Percentiles rank a stretch among this genome's conserved stretches.
phyloP scores from a whole-genome alignment of 1,140 invertebrate genomes.

The Mycetomoellerius zeteki region DNA sequence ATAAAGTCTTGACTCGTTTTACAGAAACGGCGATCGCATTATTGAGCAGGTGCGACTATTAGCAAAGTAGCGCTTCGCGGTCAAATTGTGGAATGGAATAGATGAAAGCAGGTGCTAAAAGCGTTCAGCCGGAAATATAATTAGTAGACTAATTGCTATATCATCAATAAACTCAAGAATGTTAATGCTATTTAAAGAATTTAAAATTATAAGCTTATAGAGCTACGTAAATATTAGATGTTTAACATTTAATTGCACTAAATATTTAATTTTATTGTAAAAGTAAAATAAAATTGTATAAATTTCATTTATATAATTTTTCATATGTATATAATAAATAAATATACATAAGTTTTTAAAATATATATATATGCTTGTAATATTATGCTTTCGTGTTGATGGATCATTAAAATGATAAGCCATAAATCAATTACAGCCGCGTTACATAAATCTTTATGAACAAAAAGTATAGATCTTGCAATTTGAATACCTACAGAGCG shows the following conservation, averaged over 20 bases:
- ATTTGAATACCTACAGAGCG: constrained; percentile 29
- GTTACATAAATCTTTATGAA: constrained; percentile 39
- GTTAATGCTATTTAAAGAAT: neutral
- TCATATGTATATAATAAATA: neutral
- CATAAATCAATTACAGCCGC: constrained; percentile 7
- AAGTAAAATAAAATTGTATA: neutral
- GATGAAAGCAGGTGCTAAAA: neutral
- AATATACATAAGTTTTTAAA: neutral
- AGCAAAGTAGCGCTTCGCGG: constrained; percentile 18
- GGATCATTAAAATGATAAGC: neutral
- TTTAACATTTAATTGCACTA: neutral
- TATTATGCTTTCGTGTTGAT: neutral
- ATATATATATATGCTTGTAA: neutral
- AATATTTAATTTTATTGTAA: neutral
- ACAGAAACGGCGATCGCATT: constrained; percentile 20
- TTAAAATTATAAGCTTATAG: neutral
- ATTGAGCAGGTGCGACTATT: constrained; percentile 6
- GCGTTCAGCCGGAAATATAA: neutral
- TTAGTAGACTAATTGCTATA: neutral
- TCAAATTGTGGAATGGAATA: neutral
- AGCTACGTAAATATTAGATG: neutral
- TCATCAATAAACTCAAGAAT: constrained; percentile 4
- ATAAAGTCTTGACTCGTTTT: constrained; percentile 27
- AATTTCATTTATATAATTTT: neutral
- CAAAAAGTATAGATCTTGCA: constrained; percentile 16